Base-by-base conservation (phyloP, 2,888 invertebrate species). In the Agrypnus murinus region DNA sequence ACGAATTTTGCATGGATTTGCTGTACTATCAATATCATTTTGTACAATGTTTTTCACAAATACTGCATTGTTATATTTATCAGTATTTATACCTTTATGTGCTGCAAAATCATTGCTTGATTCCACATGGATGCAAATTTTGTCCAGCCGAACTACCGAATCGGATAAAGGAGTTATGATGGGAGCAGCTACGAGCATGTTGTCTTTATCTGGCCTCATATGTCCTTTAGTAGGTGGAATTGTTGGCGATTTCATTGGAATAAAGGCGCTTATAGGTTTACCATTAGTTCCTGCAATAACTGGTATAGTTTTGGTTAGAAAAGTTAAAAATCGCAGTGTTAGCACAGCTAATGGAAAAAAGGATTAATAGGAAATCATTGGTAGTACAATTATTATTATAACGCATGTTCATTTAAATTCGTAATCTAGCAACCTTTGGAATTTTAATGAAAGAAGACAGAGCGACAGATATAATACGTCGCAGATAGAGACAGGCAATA, bases 131-230 rank as follows among this genome's bases (percentile, higher is more conserved):
- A 84, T 88, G 77, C 89, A 90, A 82, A 88, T 89, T 86, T 81
- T 89, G 53, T 81, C 90, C 45, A 86, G 85, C 71, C 84, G 87
- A 71, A 85, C 87, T 75, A 83, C 86, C 62, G 84, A 86, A 7
- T 83, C 87, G 8, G 88, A 90, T 74, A 86, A 88, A 75, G 91
- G 90, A 0, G 88, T 88, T 15, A 82, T 91, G 34, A 87, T 90
- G 62, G 91, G 91, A 34, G 88, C 89, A 12, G 88, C 89, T 34
- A 88, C 89, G 77, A 90, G 90, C 82, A 85, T 90, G 0, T 82
- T 89, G 45, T 89, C 90, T 1, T 74, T 90, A 19, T 85, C 90
- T 0, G 87, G 90, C 66, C 87, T 90, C 48, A 74, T 88, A 17
- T 87, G 89, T 45, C 91, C 91, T 1, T 83, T 90, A 77, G 82